phyloP scores from a whole-genome alignment of 1,140 invertebrate genomes.

The Lordiphosa mommai region DNA sequence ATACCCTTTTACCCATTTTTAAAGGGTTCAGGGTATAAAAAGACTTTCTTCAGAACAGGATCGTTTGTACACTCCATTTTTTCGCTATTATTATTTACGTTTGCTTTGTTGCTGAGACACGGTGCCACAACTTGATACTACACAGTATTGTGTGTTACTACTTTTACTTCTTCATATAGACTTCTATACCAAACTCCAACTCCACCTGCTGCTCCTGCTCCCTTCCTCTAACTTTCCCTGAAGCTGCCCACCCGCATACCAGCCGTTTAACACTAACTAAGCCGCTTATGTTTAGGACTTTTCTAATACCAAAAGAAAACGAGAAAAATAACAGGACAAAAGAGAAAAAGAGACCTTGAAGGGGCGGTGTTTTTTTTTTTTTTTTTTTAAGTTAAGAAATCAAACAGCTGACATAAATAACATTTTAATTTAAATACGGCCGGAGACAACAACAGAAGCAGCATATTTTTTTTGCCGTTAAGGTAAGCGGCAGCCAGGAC shows the following conservation, averaged over 20 bases:
- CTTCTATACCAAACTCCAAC: too few species aligned
- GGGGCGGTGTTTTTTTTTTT: not conserved
- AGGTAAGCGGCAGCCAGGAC: constrained; percentile 52
- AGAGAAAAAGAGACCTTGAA: not conserved
- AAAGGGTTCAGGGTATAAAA: too few species aligned
- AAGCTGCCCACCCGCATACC: constrained; percentile 18
- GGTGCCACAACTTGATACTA: too few species aligned
- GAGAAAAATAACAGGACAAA: constrained; percentile 6
- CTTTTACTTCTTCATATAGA: too few species aligned
- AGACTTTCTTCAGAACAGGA: too few species aligned
- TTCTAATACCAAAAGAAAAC: constrained; percentile 53
- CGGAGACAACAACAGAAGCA: constrained; percentile 57
- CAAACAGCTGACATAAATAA: constrained; percentile 78
- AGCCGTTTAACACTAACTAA: constrained; percentile 74
- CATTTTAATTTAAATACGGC: constrained; percentile 78
- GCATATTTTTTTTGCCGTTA: constrained; percentile 71
- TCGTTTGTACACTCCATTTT: too few species aligned
- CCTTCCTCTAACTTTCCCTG: too few species aligned
- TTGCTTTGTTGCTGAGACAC: too few species aligned
- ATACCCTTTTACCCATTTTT: too few species aligned
- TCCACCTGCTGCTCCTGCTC: too few species aligned
- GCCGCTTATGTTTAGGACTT: constrained; percentile 55
- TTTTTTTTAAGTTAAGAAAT: constrained; percentile 63
- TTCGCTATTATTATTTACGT: too few species aligned
- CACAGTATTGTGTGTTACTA: too few species aligned